Evolutionary conservation across 2,113 vertebrate genomes (phyloP).

Genomic region (Odontophorus gujanensis): DNA sequence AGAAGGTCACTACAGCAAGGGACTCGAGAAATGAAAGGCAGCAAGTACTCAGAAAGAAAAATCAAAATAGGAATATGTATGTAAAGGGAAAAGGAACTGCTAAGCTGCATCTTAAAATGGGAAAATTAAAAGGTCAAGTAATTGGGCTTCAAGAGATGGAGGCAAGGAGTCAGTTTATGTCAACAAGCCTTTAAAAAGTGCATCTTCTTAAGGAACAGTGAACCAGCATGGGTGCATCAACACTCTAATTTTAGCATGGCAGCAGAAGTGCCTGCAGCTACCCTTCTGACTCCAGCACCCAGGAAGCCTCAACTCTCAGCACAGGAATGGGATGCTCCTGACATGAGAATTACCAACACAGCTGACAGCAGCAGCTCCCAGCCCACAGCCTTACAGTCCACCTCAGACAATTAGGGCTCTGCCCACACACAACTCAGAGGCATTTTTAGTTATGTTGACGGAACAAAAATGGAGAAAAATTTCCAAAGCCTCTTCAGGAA

Average conservation of each 20-base stretch:
- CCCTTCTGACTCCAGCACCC: not conserved
- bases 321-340: accelerated
- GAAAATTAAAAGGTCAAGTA: not conserved
- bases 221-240: not conserved
- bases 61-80: not conserved
- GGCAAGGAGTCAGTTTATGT: not conserved
- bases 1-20: not conserved
- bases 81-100: not conserved
- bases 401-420: accelerated
- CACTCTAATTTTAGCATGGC: not conserved
- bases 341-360: not conserved
- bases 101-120: not conserved
- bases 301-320: not conserved
- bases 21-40: not conserved
- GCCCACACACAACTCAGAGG: not conserved
- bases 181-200: not conserved
- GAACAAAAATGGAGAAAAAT: accelerated
- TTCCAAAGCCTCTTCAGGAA: not conserved
- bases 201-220: not conserved
- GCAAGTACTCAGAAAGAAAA: accelerated
- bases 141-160: not conserved
- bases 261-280: not conserved
- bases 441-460: accelerated
- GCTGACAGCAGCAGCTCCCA: not conserved
- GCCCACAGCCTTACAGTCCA: not conserved